Percentiles rank a stretch among this genome's conserved stretches.
These are phyloP conservation scores for Carposina sasakii DNA, from an alignment of 1,140 invertebrate species.

Conservation along the genomic window DNA sequence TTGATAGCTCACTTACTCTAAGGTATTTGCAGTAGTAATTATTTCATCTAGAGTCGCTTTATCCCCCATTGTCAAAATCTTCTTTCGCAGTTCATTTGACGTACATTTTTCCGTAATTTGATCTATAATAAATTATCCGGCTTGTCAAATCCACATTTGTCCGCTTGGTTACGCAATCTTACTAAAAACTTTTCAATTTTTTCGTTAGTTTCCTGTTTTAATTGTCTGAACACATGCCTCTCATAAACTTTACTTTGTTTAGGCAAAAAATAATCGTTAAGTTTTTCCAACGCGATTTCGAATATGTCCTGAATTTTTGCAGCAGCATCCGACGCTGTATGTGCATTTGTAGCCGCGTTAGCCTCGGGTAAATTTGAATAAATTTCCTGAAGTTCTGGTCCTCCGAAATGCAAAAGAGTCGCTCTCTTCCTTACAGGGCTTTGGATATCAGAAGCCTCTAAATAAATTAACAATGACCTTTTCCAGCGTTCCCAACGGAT, in stretches of 20 bases:
- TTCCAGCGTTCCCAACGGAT: not conserved
- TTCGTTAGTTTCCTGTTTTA: slow-evolving; percentile 22
- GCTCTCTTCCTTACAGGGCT: not conserved
- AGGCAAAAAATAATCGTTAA: slow-evolving; percentile 21
- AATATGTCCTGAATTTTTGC: not conserved
- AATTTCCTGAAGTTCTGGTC: slow-evolving; percentile 11
- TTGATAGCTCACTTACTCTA: not conserved
- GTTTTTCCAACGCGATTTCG: slow-evolving; percentile 15
- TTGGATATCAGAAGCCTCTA: not conserved
- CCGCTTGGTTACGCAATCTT: slow-evolving; percentile 18
- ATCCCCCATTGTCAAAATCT: not conserved
- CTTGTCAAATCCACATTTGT: slow-evolving; percentile 8
- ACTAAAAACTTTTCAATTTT: slow-evolving; percentile 27
- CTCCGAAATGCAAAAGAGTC: not conserved
- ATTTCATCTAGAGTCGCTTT: not conserved
- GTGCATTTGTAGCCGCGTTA: not conserved
- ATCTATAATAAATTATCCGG: not conserved
- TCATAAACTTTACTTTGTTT: slow-evolving; percentile 25
- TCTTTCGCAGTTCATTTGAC: not conserved
- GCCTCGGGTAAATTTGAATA: slow-evolving; percentile 19
- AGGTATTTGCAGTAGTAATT: not conserved
- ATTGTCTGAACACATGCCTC: slow-evolving; percentile 18
- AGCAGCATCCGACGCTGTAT: not conserved
- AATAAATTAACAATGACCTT: not conserved
- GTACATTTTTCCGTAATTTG: not conserved